Conservation (phyloP, 2,113 vertebrate species). For the Grammomys surdaster region DNA sequence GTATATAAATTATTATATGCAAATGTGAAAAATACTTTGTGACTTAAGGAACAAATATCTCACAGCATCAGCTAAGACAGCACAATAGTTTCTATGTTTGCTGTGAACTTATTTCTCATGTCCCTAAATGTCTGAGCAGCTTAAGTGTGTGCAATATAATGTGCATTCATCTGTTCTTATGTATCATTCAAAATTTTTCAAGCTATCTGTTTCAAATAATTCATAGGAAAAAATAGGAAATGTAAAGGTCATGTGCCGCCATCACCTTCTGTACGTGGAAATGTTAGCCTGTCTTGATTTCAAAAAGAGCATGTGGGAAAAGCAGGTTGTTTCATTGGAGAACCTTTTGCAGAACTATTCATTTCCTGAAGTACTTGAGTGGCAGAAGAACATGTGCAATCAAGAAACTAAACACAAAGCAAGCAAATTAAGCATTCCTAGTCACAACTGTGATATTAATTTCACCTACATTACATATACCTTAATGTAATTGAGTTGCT, state of each 20-base stretch:
- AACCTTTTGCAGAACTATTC: neutral
- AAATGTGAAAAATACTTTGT: neutral
- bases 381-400: slow-evolving; percentile 55
- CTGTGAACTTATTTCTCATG: slow-evolving; percentile 6
- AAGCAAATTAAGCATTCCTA: slow-evolving; percentile 65
- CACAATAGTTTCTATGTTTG: neutral
- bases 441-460: slow-evolving; percentile 59
- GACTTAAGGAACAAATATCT: neutral
- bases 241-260: neutral
- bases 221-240: slow-evolving; percentile 1
- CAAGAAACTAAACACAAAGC: slow-evolving; percentile 62
- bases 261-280: neutral
- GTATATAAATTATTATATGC: neutral
- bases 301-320: neutral
- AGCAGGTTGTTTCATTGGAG: neutral
- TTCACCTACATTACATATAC: slow-evolving; percentile 64
- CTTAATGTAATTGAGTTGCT: slow-evolving; percentile 51
- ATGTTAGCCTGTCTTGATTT: neutral
- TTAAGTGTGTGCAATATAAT: neutral
- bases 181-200: neutral
- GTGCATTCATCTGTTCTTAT: neutral
- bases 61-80: neutral
- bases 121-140: slow-evolving; percentile 13
- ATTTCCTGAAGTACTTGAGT: slow-evolving; percentile 47
- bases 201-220: neutral